Evolutionary conservation across 2,888 invertebrate genomes (phyloP), one percentile per base, ranked within the genome.

Genomic region (Dysmachus trigonus): DNA sequence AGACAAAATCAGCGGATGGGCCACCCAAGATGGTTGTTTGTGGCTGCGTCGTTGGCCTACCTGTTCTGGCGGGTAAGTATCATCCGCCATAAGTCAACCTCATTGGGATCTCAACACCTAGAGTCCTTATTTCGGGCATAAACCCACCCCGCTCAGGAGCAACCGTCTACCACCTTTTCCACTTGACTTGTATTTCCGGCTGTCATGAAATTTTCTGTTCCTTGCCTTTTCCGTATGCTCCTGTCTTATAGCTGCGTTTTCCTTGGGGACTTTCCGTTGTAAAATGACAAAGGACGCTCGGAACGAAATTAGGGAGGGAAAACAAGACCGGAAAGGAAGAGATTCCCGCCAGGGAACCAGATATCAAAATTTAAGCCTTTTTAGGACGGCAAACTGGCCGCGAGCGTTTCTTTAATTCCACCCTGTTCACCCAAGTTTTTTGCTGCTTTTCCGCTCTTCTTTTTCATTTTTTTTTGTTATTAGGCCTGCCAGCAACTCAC

Each of bases 111-210:
- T 22, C 31, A 82, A 71, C 62, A 82, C 82, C 82, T 62, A 82
- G 22, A 33, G 82, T 33, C 31, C 62, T 82, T 82, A 82, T 82
- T 82, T 82, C 53, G 71, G 47, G 31, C 62, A 62, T 51, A 51
- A 51, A 51, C 31, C 79, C 51, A 4, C 22, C 76, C 35, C 41
- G 47, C 13, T 51, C 51, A n/a, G 35, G 35, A 62, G 18, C 62
- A 18, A 35, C 31, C 82, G 82, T 82, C 82, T 82, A 82, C 79
- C 38, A 35, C 82, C 82, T 82, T 82, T 82, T 82, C 82, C 82
- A 82, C 82, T 82, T 82, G 82, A 82, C 53, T 82, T 82, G 82
- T 82, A 82, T 82, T 82, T 82, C 82, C 82, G 82, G 82, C 82
- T 82, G 82, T 82, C 82, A 82, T 82, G 62, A 82, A 62, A 82